Percentiles rank a stretch among this genome's conserved stretches.
Evolutionary conservation across 2,888 invertebrate genomes (phyloP).

Genomic region (Druceiella hillmani): DNA sequence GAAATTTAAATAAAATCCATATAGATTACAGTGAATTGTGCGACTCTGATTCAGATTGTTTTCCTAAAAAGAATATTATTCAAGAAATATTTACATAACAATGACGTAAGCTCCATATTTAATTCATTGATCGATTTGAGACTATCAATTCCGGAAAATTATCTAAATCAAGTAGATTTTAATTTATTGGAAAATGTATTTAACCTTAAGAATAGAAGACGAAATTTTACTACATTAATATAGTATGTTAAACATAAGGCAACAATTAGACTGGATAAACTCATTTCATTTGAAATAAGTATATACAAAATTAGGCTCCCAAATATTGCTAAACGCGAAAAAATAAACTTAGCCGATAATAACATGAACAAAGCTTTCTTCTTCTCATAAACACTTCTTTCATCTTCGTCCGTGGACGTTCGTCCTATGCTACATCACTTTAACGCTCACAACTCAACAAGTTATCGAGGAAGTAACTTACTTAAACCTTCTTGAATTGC

Average conservation of each 20-base stretch:
- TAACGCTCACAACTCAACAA: slow-evolving; percentile 34
- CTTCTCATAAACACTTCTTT: slow-evolving; percentile 33
- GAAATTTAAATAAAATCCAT: slow-evolving; percentile 66
- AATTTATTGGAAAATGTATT: slow-evolving; percentile 42
- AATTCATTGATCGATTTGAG: slow-evolving; percentile 70
- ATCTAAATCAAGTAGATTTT: slow-evolving; percentile 65
- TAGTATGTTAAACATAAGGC: slow-evolving; percentile 35
- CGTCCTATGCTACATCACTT: slow-evolving; percentile 44
- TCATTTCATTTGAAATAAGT: slow-evolving; percentile 40
- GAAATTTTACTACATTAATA: slow-evolving; percentile 43
- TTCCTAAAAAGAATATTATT: slow-evolving; percentile 62
- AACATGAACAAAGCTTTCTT: slow-evolving; percentile 39
- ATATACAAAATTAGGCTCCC: slow-evolving; percentile 39
- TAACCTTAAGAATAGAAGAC: slow-evolving; percentile 40
- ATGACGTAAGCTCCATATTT: slow-evolving; percentile 69
- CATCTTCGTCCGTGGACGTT: too few species aligned
- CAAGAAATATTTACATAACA: slow-evolving; percentile 73
- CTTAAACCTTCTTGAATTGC: slow-evolving; percentile 43
- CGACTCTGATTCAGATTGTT: slow-evolving; percentile 59
- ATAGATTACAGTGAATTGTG: slow-evolving; percentile 67
- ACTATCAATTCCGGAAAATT: slow-evolving; percentile 63
- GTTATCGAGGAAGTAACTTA: slow-evolving; percentile 38
- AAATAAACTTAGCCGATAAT: slow-evolving; percentile 42
- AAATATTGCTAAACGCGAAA: slow-evolving; percentile 43
- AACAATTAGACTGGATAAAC: slow-evolving; percentile 35